Percentiles rank a stretch among this genome's conserved stretches.
phyloP scores from a whole-genome alignment of 2,888 invertebrate species.

The Leptothorax acervorum region DNA sequence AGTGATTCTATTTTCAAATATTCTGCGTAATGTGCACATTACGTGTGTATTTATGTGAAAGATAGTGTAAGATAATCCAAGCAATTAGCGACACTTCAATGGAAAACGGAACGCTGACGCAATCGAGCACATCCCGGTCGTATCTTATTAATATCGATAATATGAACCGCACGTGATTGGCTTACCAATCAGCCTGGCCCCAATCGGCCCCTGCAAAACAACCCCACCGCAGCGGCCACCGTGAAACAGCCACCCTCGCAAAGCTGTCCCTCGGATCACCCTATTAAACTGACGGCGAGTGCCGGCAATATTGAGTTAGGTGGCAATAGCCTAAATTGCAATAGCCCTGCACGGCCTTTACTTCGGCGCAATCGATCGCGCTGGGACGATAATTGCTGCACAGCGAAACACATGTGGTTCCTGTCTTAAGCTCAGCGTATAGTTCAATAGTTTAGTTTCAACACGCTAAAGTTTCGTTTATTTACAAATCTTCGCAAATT shows the following conservation, averaged over 20 bases:
- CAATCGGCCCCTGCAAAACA: constrained; percentile 48
- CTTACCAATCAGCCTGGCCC: constrained; percentile 72
- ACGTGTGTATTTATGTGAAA: not conserved
- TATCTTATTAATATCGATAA: constrained; percentile 67
- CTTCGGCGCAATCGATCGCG: constrained; percentile 67
- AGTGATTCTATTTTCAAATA: not conserved
- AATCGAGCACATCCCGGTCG: not conserved
- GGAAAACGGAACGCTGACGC: not conserved
- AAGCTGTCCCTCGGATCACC: constrained; percentile 67
- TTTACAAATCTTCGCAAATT: not conserved
- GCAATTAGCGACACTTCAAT: not conserved
- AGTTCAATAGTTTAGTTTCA: not conserved
- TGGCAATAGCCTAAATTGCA: constrained; percentile 79
- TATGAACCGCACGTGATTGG: constrained; percentile 73
- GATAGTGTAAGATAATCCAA: not conserved
- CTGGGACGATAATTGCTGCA: constrained; percentile 65
- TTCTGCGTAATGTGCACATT: not conserved
- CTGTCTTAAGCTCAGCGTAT: not conserved
- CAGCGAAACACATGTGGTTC: constrained; percentile 18
- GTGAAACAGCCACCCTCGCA: constrained; percentile 58
- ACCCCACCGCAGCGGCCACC: constrained; percentile 20
- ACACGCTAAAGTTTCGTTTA: not conserved
- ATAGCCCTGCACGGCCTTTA: constrained; percentile 61
- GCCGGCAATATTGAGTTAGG: constrained; percentile 80
- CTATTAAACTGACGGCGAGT: constrained; percentile 79